Base-by-base conservation (phyloP, 2,113 vertebrate species). In the Struthio camelus region DNA sequence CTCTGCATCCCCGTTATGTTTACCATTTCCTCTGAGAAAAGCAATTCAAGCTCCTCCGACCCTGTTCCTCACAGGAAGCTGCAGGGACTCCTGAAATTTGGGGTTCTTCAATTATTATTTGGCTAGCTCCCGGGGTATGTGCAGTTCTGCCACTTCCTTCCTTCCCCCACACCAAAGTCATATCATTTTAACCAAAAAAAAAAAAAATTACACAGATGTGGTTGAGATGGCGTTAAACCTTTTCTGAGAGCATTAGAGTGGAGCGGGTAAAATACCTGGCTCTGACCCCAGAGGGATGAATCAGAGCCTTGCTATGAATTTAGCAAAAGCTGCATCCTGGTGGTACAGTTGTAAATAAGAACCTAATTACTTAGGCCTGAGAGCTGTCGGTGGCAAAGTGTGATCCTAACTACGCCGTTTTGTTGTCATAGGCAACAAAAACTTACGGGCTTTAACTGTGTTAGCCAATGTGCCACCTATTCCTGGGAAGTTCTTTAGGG, bases 11-110 rank as follows among this genome's bases (percentile, higher is more conserved):
- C 85, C 59, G 62, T 85, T 73, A 70, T 11, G 62, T 69, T 95
- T 69, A 76, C 84, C 44, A 27, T 82, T 94, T 97, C 78, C 87
- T 73, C 58, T 8, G 81, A 83, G 87, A 91, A 96, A 91, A 80
- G 28, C 53, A n/a, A 87, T 56, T 65, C 75, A 76, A 62, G 58
- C 20, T 50, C 53, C 50, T 85, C 85, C 4, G 1, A 28, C 56
- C 13, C 70, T 53, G 66, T 44, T 58, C 89, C 75, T 81, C 51
- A 38, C 83, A 77, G 85, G 62, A 72, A 87, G 66, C 62, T 1
- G 3, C 80, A 32, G 69, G 46, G 65, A 40, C 77, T 86, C 40
- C 92, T 83, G 80, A 64, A 6, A 48, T 58, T 72, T 90, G 82
- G 32, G 25, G 20, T 67, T 87, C 51, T 65, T 53, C 83, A 75